Conservation (phyloP, 2,888 invertebrate species). For the Deladenus siricidicola region DNA sequence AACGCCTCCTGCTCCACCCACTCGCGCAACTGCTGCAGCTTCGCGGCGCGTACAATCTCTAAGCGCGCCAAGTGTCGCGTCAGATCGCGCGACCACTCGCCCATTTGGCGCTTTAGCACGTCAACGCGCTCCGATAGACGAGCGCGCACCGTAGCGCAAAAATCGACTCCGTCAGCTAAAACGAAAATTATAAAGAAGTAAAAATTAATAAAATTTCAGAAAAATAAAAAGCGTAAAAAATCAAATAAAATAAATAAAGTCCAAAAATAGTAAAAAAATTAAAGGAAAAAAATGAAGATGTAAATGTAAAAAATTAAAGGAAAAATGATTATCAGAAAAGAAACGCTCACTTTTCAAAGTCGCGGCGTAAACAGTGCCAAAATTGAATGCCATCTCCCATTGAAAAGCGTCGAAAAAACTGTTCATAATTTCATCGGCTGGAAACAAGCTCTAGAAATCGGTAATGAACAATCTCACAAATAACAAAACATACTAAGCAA, state of each 20-base stretch:
- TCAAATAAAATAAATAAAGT: too few species aligned
- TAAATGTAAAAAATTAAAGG: too few species aligned
- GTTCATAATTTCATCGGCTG: not conserved
- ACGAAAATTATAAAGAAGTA: too few species aligned
- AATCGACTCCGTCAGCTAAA: too few species aligned
- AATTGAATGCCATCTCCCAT: not conserved
- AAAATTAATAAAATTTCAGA: too few species aligned
- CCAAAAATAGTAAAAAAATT: too few species aligned
- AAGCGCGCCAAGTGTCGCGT: slow-evolving; percentile 25
- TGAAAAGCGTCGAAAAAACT: not conserved
- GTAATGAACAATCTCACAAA: not conserved
- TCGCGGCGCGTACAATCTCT: slow-evolving; percentile 29
- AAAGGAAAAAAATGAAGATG: too few species aligned
- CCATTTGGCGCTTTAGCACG: not conserved
- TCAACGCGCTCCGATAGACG: not conserved
- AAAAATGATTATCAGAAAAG: too few species aligned
- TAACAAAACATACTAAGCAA: not conserved
- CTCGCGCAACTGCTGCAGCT: slow-evolving; percentile 28
- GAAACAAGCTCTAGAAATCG: not conserved
- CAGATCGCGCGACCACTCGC: slow-evolving; percentile 11
- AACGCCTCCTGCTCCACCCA: slow-evolving; percentile 22
- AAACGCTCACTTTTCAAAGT: too few species aligned
- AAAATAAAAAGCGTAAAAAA: too few species aligned
- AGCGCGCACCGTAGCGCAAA: not conserved
- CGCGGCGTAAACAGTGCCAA: too few species aligned